A percentile compares a stretch with the other conserved stretches of the same genome.
Evolutionary conservation across 2,888 invertebrate species (phyloP).

Genomic region (Phoenoteleia sp.): DNA sequence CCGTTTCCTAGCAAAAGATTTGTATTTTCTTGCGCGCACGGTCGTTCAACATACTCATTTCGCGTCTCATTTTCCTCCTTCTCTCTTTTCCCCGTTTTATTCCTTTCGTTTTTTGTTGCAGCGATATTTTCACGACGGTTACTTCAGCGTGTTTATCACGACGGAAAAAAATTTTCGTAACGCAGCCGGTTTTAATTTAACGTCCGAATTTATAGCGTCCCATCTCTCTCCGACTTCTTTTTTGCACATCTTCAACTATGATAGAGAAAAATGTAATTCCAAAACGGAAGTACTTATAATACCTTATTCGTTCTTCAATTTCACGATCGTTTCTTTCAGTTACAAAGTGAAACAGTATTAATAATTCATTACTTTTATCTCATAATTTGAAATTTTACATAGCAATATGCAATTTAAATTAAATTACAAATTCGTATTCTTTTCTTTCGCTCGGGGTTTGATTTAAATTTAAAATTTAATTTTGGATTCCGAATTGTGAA

Average conservation of each 20-base stretch:
- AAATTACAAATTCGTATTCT: conserved; percentile 33
- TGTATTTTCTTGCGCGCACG: not conserved
- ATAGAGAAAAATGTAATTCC: conserved; percentile 7
- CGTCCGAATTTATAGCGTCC: conserved; percentile 21
- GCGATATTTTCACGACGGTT: not conserved
- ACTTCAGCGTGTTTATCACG: conserved; percentile 17
- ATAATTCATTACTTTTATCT: conserved; percentile 40
- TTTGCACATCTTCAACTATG: not conserved
- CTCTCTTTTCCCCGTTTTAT: not conserved
- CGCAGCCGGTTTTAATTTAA: conserved; percentile 36
- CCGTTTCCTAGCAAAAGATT: conserved; percentile 1
- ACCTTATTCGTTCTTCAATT: not conserved
- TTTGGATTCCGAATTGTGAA: conserved; percentile 20
- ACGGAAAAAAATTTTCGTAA: conserved; percentile 25
- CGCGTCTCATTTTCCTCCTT: not conserved
- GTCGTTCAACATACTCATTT: conserved; percentile 9
- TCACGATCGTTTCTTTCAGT: conserved; percentile 1
- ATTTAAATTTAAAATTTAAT: conserved; percentile 56
- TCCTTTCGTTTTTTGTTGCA: not conserved
- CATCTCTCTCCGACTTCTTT: not conserved
- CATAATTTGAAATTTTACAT: conserved; percentile 40
- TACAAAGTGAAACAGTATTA: conserved; percentile 32
- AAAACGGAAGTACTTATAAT: conserved; percentile 30
- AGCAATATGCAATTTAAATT: conserved; percentile 41
- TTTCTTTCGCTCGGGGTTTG: not conserved